Base-by-base conservation (phyloP, 2,888 invertebrate genomes). In the Junonia oenone region DNA sequence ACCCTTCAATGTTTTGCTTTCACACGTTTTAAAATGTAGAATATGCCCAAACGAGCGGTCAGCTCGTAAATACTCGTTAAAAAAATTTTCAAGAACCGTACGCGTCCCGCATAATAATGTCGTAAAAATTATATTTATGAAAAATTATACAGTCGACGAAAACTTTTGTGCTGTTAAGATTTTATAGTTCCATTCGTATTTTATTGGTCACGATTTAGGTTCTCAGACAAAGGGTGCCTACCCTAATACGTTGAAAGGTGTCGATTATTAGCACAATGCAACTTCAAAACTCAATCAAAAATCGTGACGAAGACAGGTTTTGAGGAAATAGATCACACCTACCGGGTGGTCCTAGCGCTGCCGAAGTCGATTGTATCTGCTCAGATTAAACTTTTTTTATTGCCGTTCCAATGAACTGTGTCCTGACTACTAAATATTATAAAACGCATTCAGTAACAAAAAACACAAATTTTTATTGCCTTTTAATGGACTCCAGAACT, bases 11-110 rank as follows among this genome's bases (percentile, higher is more conserved):
- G 71, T 78, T 83, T 75, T 76, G 81, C 83, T 85, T 86, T 89
- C 87, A 86, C 86, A 89, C 87, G 85, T 87, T 85, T 77, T 81
- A 76, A 84, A 81, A 83, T 67, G 64, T 73, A 71, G 78, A 76
- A 80, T 84, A 81, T 79, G 79, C 78, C 78, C 69, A 71, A 75
- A 80, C 74, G 78, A 81, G 72, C 74, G 78, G 79, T 75, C 81
- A 75, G 69, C 75, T 82, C 83, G 71, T 87, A 82, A 87, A 86
- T 66, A 58, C 71, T 78, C 66, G 75, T 76, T 76, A 43, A 37
- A 73, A 74, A 66, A 64, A 67, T 61, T 68, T 71, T 64, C 65
- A 72, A 73, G 67, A 62, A 70, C 65, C 68, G 64, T 71, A 73
- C 69, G 64, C 66, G 63, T 69, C 71, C 64, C 66, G 84, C 72